These are phyloP conservation scores for Conus ventricosus DNA, from an alignment of 1,140 invertebrate species.

Conservation along the genomic window DNA sequence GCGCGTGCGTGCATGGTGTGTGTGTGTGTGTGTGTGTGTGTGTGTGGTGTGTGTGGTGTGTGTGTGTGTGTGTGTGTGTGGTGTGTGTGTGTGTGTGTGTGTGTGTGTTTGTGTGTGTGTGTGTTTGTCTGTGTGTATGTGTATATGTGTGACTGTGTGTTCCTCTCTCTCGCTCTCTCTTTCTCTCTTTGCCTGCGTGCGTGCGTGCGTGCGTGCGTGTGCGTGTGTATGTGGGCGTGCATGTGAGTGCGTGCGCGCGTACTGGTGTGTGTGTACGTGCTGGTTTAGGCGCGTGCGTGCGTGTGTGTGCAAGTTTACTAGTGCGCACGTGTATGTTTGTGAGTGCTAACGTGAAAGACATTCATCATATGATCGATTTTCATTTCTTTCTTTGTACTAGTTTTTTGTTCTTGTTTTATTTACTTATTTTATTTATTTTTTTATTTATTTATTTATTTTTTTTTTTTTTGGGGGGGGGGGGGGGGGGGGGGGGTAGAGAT, in stretches of 20 bases:
- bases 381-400: too few species aligned
- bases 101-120: neutral
- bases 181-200: too few species aligned
- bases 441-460: too few species aligned
- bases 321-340: neutral
- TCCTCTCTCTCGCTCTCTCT: neutral
- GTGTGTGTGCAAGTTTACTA: neutral
- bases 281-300: too few species aligned
- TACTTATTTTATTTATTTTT: too few species aligned
- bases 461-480: too few species aligned
- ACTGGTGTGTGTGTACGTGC: neutral
- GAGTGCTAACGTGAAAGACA: neutral
- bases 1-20: neutral
- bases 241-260: neutral
- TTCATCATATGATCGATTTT: too few species aligned
- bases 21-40: neutral
- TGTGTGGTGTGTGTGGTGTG: too few species aligned
- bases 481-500: too few species aligned
- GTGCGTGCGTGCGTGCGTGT: too few species aligned
- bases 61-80: neutral
- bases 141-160: neutral
- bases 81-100: neutral
- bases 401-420: too few species aligned
- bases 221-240: neutral
- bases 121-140: too few species aligned